Evolutionary conservation across 2,113 vertebrate species (phyloP), one percentile per base, ranked within the genome.

Genomic region (Caranx melampygus): DNA sequence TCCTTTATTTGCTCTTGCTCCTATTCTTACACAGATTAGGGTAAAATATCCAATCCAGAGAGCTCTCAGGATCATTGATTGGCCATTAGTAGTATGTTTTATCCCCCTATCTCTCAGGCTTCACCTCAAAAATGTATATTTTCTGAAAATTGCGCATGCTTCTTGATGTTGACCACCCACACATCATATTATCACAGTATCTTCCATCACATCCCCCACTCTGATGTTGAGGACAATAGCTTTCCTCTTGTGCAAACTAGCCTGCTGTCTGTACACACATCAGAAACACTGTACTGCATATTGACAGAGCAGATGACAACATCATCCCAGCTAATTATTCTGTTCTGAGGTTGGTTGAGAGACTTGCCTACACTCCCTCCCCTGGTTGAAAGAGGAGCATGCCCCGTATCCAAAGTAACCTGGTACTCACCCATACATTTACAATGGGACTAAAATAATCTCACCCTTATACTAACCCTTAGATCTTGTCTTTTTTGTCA

Each of bases 181-280:
- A 3, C 75, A 80, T 79, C 58, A 73, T 34, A 69, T 59, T 68
- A 47, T 51, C 55, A 75, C 71, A 75, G 34, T 59, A 67, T 63
- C 49, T 33, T 40, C 54, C 67, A 65, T 80, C 79, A 40, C 65
- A 63, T 59, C 75, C 70, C 74, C 69, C 63, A 85, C 71, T 66
- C 52, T 77, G 42, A 83, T 2, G 33, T 65, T 14, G 33, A 44
- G 45, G 55, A 84, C 55, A 57, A 55, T 37, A 64, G 62, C 64
- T 72, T 44, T 69, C 42, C 67, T 81, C 35, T 60, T 69, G 52
- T 72, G 40, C 57, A 72, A 63, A 66, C 63, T 42, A 9, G 21
- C 31, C 57, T 8, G 12, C 67, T 71, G 55, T 59, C 31, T 63
- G 5, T 61, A 42, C 40, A n/a, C 40, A 35, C 16, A 72, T 70